Evolutionary conservation across 2,888 invertebrate genomes (phyloP).

Genomic region (Sinotaia quadrata): DNA sequence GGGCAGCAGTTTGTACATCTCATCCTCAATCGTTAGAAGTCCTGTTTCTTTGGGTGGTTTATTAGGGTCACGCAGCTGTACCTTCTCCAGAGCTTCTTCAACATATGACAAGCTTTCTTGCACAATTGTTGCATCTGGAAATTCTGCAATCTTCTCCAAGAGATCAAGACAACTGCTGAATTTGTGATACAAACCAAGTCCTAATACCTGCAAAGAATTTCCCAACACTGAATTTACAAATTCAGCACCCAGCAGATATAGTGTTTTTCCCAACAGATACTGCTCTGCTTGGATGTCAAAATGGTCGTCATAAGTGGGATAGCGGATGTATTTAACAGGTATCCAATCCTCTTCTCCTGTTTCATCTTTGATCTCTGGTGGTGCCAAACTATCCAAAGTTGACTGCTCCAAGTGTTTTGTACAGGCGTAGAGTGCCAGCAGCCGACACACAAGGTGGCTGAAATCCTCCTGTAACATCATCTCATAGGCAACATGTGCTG

Average conservation of each 20-base stretch:
- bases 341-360: slow-evolving; percentile 71
- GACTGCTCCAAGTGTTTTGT: slow-evolving; percentile 76
- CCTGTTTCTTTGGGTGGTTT: slow-evolving; percentile 54
- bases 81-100: slow-evolving; percentile 45
- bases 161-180: slow-evolving; percentile 75
- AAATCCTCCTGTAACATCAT: slow-evolving; percentile 93
- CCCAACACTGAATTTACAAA: slow-evolving; percentile 42
- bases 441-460: slow-evolving; percentile 80
- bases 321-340: slow-evolving; percentile 84
- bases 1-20: slow-evolving; percentile 46
- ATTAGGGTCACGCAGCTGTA: slow-evolving; percentile 51
- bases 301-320: slow-evolving; percentile 90
- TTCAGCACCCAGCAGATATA: slow-evolving; percentile 72
- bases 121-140: slow-evolving; percentile 29
- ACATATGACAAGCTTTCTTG: slow-evolving; percentile 48
- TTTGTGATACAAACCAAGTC: slow-evolving; percentile 80
- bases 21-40: slow-evolving; percentile 56
- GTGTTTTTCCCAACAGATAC: slow-evolving; percentile 86
- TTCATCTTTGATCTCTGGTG: slow-evolving; percentile 40
- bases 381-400: slow-evolving; percentile 40
- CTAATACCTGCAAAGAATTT: slow-evolving; percentile 75
- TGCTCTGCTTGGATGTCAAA: slow-evolving; percentile 85
- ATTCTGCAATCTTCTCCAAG: slow-evolving; percentile 44
- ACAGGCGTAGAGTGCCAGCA: slow-evolving; percentile 83
- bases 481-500: slow-evolving; percentile 83